These are phyloP conservation scores for Suricata suricatta DNA, from an alignment of 2,113 vertebrate species.

Conservation along the genomic window DNA sequence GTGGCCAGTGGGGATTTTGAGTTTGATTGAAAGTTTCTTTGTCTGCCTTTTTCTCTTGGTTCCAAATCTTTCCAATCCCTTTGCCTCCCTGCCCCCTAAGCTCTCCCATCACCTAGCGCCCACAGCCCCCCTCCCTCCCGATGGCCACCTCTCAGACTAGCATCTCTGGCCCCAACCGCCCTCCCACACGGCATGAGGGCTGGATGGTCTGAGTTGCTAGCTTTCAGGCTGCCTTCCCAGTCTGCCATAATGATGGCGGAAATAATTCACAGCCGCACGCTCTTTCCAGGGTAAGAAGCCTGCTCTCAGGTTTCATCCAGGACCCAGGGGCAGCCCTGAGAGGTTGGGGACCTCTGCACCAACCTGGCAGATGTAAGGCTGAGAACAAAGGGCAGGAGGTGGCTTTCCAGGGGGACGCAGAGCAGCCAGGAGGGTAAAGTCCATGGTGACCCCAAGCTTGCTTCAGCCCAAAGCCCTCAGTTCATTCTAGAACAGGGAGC, in stretches of 20 bases:
- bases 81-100: slow-evolving; percentile 60
- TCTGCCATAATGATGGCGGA: background rate
- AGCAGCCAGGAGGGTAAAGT: background rate
- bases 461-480: background rate
- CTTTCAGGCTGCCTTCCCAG: slow-evolving; percentile 23
- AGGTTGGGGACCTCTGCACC: accelerated
- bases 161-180: background rate
- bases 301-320: background rate
- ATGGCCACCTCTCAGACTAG: slow-evolving; percentile 62
- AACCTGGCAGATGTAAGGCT: background rate
- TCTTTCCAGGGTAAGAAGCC: background rate
- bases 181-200: slow-evolving; percentile 25
- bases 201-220: background rate
- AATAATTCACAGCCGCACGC: background rate
- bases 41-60: slow-evolving; percentile 69
- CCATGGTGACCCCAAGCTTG: background rate
- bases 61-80: slow-evolving; percentile 75
- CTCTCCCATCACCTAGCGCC: slow-evolving; percentile 68
- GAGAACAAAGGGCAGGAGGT: background rate
- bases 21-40: slow-evolving; percentile 82
- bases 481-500: background rate
- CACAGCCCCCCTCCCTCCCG: slow-evolving; percentile 40
- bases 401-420: background rate
- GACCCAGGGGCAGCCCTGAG: background rate
- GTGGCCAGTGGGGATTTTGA: slow-evolving; percentile 75